These are phyloP conservation scores for Muraenolepis orangiensis DNA, from an alignment of 2,797 vertebrate species.

Conservation along the genomic window DNA sequence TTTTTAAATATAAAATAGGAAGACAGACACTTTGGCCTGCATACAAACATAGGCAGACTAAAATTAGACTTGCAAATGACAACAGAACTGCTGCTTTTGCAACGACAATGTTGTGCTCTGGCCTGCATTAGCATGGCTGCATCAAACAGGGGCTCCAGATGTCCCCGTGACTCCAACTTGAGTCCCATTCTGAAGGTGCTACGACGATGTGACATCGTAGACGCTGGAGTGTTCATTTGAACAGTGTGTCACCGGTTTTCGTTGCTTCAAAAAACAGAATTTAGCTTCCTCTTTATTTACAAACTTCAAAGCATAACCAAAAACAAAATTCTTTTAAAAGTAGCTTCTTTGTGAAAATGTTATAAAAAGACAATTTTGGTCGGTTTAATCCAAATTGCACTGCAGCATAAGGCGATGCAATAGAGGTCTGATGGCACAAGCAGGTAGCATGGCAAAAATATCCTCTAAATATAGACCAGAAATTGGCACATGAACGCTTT, in stretches of 20 bases:
- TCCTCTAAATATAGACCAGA: not conserved
- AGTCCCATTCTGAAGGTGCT: not conserved
- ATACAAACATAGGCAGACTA: not conserved
- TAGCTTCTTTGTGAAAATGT: too few species aligned
- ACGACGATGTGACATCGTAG: not conserved
- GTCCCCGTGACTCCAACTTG: not conserved
- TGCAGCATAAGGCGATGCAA: not conserved
- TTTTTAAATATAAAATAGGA: constrained; percentile 46
- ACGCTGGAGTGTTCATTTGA: not conserved
- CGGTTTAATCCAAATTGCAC: not conserved
- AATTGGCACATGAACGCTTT: not conserved
- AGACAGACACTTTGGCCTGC: constrained; percentile 12
- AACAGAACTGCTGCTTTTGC: not conserved
- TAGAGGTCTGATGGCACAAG: not conserved
- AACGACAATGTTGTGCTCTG: not conserved
- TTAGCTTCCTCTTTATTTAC: not conserved
- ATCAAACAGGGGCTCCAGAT: not conserved
- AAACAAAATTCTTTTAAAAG: not conserved
- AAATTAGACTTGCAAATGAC: not conserved
- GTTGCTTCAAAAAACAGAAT: not conserved
- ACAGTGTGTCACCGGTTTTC: not conserved
- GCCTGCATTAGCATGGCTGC: not conserved
- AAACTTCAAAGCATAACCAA: not conserved
- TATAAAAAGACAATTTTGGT: not conserved
- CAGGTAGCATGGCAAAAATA: not conserved